Conservation (phyloP, 2,888 invertebrate species). For the Trachelus tabidus region DNA sequence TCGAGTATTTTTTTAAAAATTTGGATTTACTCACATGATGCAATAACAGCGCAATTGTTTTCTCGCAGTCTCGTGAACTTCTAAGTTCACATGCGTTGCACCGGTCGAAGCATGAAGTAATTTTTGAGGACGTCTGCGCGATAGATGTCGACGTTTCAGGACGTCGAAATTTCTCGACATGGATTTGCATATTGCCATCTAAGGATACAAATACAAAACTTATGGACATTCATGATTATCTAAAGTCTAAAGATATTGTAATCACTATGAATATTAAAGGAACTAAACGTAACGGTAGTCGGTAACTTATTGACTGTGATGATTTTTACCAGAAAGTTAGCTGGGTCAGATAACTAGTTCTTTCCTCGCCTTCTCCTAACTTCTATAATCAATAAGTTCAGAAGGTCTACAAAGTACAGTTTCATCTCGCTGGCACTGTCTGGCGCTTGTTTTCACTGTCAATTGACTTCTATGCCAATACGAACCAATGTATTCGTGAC, state of each 20-base stretch:
- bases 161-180: neutral
- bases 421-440: neutral
- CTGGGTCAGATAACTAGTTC: neutral
- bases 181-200: no score
- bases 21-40: constrained; percentile 18
- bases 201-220: no score
- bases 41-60: constrained; percentile 17
- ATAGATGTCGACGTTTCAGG: neutral
- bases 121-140: neutral
- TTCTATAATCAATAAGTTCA: neutral
- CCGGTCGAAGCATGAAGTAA: neutral
- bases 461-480: neutral
- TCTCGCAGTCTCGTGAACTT: neutral
- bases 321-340: neutral
- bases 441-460: neutral
- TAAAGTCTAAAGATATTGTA: neutral
- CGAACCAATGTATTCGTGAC: neutral
- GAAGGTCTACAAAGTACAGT: neutral
- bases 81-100: neutral
- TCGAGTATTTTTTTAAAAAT: neutral
- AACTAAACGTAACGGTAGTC: neutral
- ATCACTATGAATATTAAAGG: neutral
- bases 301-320: neutral
- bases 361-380: neutral
- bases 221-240: neutral